Evolutionary conservation across 2,888 invertebrate species (phyloP).

Genomic region (Pheosia tremula): DNA sequence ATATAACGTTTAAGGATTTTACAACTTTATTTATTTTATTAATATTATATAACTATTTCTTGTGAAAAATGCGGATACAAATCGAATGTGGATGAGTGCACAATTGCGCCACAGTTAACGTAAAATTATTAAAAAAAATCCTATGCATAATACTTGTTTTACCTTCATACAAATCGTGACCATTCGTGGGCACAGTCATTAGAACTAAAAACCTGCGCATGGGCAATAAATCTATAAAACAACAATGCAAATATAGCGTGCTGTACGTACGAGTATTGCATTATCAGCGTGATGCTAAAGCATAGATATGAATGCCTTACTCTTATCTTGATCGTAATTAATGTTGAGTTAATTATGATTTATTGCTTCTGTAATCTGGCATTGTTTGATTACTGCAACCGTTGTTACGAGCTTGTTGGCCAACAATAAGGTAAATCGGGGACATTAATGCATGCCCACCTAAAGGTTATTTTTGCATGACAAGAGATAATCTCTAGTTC

Average conservation of each 20-base stretch:
- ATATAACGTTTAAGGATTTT: no score
- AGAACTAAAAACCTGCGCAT: slow-evolving; percentile 9
- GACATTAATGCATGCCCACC: no score
- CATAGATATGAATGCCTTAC: slow-evolving; percentile 21
- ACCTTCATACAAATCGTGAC: not conserved
- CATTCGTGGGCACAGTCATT: slow-evolving; percentile 10
- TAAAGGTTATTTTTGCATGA: no score
- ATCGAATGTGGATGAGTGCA: no score
- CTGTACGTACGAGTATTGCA: slow-evolving; percentile 6
- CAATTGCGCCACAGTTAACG: no score
- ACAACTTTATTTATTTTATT: no score
- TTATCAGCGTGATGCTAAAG: slow-evolving; percentile 14
- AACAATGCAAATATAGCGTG: slow-evolving; percentile 28
- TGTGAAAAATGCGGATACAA: no score
- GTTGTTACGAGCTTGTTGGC: not conserved
- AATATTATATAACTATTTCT: no score
- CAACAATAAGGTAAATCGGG: not conserved
- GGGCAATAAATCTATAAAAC: slow-evolving; percentile 17
- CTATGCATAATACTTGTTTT: not conserved
- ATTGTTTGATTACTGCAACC: slow-evolving; percentile 4
- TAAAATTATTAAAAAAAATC: no score
- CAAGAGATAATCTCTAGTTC: no score
- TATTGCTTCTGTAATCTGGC: slow-evolving; percentile 17
- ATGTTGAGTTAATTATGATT: slow-evolving; percentile 36
- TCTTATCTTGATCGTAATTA: slow-evolving; percentile 28